Evolutionary conservation across 2,113 vertebrate species (phyloP).

Genomic region (Aldabrachelys gigantea): DNA sequence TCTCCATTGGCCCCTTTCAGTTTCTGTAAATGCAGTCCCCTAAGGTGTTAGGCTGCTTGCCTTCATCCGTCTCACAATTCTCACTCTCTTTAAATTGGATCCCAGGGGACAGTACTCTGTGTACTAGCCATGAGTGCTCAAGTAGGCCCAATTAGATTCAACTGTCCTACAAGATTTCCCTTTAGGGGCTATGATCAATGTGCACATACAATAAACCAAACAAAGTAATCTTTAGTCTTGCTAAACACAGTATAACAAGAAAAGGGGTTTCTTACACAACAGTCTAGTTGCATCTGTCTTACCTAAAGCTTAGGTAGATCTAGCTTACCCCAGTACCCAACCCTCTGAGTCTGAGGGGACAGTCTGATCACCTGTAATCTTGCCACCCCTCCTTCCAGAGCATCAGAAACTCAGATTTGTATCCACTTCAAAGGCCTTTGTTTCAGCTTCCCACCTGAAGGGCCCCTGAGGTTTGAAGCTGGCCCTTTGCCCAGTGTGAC

Average conservation of each 20-base stretch:
- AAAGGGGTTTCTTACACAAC: background rate
- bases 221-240: background rate
- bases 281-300: background rate
- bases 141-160: background rate
- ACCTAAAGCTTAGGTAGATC: background rate
- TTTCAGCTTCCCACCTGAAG: background rate
- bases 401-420: background rate
- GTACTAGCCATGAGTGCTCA: background rate
- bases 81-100: background rate
- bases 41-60: background rate
- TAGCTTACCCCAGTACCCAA: background rate
- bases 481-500: background rate
- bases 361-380: background rate
- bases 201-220: background rate
- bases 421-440: background rate
- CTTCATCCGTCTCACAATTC: background rate
- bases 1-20: background rate
- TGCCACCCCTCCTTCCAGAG: background rate
- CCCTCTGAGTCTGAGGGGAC: background rate
- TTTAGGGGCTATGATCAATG: background rate
- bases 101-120: background rate
- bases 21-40: background rate
- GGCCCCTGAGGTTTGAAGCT: background rate
- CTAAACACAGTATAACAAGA: background rate
- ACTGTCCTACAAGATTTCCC: background rate